These are phyloP conservation scores for Anagrus nilaparvatae DNA, from an alignment of 1,140 invertebrate species.

Conservation along the genomic window DNA sequence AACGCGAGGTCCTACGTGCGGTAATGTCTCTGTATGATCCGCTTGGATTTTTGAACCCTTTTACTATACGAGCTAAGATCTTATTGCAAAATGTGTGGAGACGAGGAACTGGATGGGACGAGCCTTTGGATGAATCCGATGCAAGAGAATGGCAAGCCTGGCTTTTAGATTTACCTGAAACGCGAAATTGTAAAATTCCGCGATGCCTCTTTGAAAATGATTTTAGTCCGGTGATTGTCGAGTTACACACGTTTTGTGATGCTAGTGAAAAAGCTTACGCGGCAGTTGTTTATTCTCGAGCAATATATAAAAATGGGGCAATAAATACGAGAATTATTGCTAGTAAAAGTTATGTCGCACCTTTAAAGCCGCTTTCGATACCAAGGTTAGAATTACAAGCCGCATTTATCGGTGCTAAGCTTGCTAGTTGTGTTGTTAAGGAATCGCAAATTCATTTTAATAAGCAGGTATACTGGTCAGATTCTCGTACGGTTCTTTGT, in stretches of 20 bases:
- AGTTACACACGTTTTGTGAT: conserved; percentile 31
- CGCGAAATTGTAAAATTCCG: too few relatives aligned
- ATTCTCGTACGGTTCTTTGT: conserved; percentile 25
- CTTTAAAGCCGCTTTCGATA: conserved; percentile 19
- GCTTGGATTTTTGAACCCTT: too few relatives aligned
- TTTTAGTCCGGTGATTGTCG: too few relatives aligned
- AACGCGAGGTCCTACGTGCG: too few relatives aligned
- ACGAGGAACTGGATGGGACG: conserved; percentile 3
- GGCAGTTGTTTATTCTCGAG: conserved; percentile 21
- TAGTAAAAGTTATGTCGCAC: conserved; percentile 21
- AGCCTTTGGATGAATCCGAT: not conserved
- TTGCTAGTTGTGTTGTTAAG: conserved; percentile 6
- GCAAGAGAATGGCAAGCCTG: not conserved
- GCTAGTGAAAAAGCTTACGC: conserved; percentile 26
- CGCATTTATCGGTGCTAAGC: conserved; percentile 18
- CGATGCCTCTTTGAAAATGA: too few relatives aligned
- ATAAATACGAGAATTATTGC: conserved; percentile 13
- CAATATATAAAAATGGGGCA: conserved; percentile 2
- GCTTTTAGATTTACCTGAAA: too few relatives aligned
- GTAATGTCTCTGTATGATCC: too few relatives aligned
- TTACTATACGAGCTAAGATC: not conserved
- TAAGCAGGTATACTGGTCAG: conserved; percentile 24
- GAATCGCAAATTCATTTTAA: conserved; percentile 7
- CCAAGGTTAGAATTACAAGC: conserved; percentile 24
- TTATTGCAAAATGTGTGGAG: conserved; percentile 4